phyloP scores from a whole-genome alignment of 2,888 invertebrate genomes.

The Pterostichus madidus region DNA sequence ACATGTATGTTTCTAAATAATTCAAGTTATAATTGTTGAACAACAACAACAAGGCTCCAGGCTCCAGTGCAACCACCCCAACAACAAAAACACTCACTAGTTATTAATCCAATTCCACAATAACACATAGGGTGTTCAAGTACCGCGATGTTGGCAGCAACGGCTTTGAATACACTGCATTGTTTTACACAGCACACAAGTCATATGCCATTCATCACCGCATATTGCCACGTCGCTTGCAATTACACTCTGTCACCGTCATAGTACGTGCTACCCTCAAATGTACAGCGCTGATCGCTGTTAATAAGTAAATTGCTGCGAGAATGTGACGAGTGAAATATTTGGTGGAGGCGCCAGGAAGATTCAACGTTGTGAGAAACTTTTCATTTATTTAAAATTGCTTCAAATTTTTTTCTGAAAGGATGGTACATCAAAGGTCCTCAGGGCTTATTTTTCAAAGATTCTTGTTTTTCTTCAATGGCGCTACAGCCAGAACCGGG shows the following conservation, averaged over 20 bases:
- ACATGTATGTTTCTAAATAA: too few species aligned
- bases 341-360: too few species aligned
- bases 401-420: too few species aligned
- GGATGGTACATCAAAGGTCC: too few species aligned
- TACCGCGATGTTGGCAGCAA: not conserved
- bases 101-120: slow-evolving; percentile 10
- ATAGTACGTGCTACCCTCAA: not conserved
- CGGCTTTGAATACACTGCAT: slow-evolving; percentile 1
- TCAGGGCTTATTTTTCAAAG: too few species aligned
- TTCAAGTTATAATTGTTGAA: too few species aligned
- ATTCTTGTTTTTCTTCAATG: too few species aligned
- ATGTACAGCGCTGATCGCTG: not conserved
- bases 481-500: too few species aligned
- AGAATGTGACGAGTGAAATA: not conserved
- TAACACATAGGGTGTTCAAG: not conserved
- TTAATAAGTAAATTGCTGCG: not conserved
- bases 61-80: not conserved
- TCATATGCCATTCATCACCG: slow-evolving; percentile 12
- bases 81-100: not conserved
- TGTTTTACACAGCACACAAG: slow-evolving; percentile 4
- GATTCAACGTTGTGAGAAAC: too few species aligned
- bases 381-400: too few species aligned
- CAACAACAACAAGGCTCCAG: too few species aligned
- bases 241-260: slow-evolving; percentile 18
- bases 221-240: slow-evolving; percentile 1